These are phyloP conservation scores for Strigamia crassipes DNA, from an alignment of 2,888 invertebrate species.

Conservation along the genomic window DNA sequence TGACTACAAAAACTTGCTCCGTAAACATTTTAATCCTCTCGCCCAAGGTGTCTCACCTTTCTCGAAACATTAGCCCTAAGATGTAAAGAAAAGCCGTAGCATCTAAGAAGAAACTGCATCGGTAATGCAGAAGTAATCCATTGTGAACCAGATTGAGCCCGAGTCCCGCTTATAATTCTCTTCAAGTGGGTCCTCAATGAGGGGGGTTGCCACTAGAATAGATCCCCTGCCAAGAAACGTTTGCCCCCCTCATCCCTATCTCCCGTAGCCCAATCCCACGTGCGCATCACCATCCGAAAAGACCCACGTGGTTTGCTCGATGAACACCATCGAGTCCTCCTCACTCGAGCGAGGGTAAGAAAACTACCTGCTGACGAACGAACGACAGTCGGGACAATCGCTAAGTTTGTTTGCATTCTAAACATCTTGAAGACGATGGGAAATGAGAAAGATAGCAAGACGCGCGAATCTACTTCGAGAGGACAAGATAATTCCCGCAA, in stretches of 20 bases:
- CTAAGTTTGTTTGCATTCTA: conserved; percentile 10
- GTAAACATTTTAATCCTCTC: conserved; percentile 23
- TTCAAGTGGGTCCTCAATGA: conserved; percentile 42
- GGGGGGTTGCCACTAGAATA: conserved; percentile 41
- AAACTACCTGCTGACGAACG: conserved; percentile 10
- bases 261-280: conserved; percentile 36
- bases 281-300: neutral
- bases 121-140: conserved; percentile 39
- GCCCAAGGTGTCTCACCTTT: conserved; percentile 22
- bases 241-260: conserved; percentile 42
- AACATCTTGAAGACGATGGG: conserved; percentile 32
- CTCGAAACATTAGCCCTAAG: conserved; percentile 5
- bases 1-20: neutral
- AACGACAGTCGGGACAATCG: neutral
- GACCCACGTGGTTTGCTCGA: conserved; percentile 18
- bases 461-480: neutral
- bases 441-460: conserved; percentile 3
- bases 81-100: conserved; percentile 1
- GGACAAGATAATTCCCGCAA: neutral
- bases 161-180: conserved; percentile 36
- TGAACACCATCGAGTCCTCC: neutral
- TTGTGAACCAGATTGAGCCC: conserved; percentile 28
- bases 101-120: conserved; percentile 33
- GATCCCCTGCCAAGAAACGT: conserved; percentile 40
- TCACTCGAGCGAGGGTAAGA: conserved; percentile 3